A percentile compares a stretch with the other conserved stretches of the same genome.
These are phyloP conservation scores for Vidua chalybeata DNA, from an alignment of 2,113 vertebrate genomes.

Conservation along the genomic window DNA sequence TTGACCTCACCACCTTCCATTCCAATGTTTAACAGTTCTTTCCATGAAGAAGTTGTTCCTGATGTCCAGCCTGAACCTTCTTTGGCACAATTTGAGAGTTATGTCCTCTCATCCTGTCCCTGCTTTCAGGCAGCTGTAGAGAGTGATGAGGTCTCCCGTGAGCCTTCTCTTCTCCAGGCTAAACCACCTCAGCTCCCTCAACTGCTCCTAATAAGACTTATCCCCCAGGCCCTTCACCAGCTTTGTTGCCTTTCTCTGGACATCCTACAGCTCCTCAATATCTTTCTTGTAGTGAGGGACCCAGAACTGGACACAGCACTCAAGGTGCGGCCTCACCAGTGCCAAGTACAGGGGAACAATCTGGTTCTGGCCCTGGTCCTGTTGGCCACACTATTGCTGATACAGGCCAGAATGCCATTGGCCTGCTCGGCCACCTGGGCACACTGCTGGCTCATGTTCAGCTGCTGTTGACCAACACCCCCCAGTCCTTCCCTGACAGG, in stretches of 20 bases:
- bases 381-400: background rate
- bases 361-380: background rate
- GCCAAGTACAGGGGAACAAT: background rate
- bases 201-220: background rate
- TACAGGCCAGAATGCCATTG: background rate
- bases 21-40: background rate
- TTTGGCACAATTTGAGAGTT: background rate
- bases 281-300: background rate
- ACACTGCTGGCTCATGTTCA: background rate
- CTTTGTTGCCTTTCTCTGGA: background rate
- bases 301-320: background rate
- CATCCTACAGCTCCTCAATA: background rate
- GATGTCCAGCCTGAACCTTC: background rate
- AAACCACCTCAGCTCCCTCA: background rate
- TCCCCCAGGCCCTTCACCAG: background rate
- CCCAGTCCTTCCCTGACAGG: background rate
- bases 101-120: background rate
- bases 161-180: background rate
- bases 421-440: background rate
- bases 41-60: background rate
- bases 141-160: background rate
- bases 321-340: fast-evolving
- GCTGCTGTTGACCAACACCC: background rate
- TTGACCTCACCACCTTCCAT: background rate
- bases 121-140: background rate